Conservation (phyloP, 2,888 invertebrate species). For the Pheosia tremula region DNA sequence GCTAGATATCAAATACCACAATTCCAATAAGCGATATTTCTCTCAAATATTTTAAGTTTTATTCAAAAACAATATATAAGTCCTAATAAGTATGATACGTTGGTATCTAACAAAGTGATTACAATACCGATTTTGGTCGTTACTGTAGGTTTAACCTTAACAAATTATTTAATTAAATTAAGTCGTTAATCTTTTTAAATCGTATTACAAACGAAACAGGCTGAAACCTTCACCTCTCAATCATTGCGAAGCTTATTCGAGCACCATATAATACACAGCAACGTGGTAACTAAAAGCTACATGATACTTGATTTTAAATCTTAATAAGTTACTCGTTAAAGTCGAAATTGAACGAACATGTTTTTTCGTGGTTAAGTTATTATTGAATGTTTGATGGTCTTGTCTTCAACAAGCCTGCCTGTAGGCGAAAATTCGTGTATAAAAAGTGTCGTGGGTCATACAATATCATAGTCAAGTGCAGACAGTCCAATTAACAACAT, state of each 20-base stretch:
- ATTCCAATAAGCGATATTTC: too few species aligned
- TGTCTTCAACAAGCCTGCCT: slow-evolving; percentile 19
- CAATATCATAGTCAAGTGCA: slow-evolving; percentile 7
- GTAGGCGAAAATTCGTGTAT: slow-evolving; percentile 53
- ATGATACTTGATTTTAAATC: neutral
- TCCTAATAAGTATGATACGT: too few species aligned
- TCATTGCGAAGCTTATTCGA: neutral
- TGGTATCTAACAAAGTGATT: too few species aligned
- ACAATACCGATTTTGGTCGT: too few species aligned
- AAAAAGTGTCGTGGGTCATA: slow-evolving; percentile 44
- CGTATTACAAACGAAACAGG: neutral
- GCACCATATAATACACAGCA: neutral
- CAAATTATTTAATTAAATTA: too few species aligned
- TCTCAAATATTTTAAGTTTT: too few species aligned
- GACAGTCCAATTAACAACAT: slow-evolving; percentile 5
- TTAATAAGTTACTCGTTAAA: neutral
- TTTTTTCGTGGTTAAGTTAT: neutral
- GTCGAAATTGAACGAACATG: neutral
- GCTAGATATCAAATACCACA: too few species aligned
- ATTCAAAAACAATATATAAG: too few species aligned
- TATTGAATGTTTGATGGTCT: neutral
- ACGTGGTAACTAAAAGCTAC: neutral
- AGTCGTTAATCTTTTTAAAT: neutral
- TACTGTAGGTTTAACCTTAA: too few species aligned
- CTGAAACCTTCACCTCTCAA: slow-evolving; percentile 3